Evolutionary conservation across 2,888 invertebrate species (phyloP), one percentile per base, ranked within the genome.

Genomic region (Ectemnius cavifrons): DNA sequence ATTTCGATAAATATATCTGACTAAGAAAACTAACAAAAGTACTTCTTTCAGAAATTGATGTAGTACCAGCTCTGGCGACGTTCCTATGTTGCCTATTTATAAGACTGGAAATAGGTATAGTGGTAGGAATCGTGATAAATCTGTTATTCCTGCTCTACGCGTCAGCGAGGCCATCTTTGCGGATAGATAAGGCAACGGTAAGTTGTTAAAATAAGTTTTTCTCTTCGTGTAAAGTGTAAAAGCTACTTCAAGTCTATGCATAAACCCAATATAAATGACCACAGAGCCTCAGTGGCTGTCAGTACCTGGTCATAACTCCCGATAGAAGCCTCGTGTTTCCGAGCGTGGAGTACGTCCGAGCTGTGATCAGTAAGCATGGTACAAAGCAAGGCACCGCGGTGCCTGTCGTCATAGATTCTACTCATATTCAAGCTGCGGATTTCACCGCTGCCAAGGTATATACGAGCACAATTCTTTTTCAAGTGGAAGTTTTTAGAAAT

Each of bases 281-380:
- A 45, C 84, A 93, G 93, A 92, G 92, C 74, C 83, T 91, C 18
- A 91, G 90, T 71, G 93, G 93, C 23, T 91, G 90, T 80, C 93
- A 93, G 73, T 94, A 93, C 84, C 88, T 94, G 47, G 90, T 92
- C 52, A 93, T 94, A 58, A 94, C 93, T 2, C 94, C 94, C 0
- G 94, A 94, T 82, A 91, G 94, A 81, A 94, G 93, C 85, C 90
- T 94, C 28, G 92, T 93, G 2, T 94, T 94, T 87, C 94, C 94
- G 16, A 94, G 94, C 5, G 94, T 94, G 4, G 94, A 94, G 78
- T 94, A 94, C 84, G 93, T 94, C 2, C 91, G 94, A 68, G 92
- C 93, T 87, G 93, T 95, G 77, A 94, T 97, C 73, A 94, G 94
- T 86, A 96, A 96, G 91, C 95, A 94, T 16, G 95, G 93, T 18